phyloP scores from a whole-genome alignment of 2,113 vertebrate species.

The Spermophilus dauricus region DNA sequence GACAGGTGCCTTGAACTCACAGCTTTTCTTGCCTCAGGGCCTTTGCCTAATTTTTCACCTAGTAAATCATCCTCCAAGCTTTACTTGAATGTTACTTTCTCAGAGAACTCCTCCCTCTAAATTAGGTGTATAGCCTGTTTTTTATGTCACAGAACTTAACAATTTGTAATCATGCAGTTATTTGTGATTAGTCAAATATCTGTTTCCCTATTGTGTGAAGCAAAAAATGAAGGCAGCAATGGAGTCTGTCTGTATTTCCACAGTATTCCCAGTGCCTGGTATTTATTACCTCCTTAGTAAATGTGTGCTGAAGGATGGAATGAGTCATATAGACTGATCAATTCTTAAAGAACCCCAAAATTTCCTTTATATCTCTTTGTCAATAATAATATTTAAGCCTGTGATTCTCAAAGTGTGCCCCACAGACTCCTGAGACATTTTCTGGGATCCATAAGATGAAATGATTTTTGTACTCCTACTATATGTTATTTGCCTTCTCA shows the following conservation, averaged over 20 bases:
- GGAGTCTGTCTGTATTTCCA: not conserved
- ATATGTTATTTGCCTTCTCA: not conserved
- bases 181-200: not conserved
- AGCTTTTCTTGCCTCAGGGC: not conserved
- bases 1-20: not conserved
- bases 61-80: not conserved
- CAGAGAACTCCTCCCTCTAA: not conserved
- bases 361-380: not conserved
- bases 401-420: not conserved
- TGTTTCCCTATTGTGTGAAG: not conserved
- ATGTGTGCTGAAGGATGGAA: not conserved
- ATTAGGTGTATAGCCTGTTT: not conserved
- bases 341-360: not conserved
- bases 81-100: not conserved
- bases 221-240: not conserved
- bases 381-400: not conserved
- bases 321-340: not conserved
- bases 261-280: not conserved
- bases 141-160: not conserved
- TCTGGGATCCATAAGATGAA: not conserved
- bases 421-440: not conserved
- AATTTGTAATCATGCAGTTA: not conserved
- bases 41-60: not conserved
- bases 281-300: too few species aligned
- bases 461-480: constrained; percentile 3